phyloP scores from a whole-genome alignment of 2,113 vertebrate species.

The Heptranchias perlo region DNA sequence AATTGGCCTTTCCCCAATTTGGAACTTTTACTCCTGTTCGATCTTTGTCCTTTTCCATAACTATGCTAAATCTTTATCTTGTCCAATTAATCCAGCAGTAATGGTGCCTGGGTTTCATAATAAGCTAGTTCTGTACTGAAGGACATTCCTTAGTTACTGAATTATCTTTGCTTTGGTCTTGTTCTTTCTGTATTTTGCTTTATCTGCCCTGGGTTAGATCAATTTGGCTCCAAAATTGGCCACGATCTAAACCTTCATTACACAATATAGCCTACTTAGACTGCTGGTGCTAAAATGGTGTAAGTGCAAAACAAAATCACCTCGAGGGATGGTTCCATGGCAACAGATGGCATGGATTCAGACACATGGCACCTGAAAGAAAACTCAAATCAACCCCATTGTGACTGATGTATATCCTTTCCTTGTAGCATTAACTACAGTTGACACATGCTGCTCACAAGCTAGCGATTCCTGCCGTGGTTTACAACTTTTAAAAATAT shows the following conservation, averaged over 20 bases:
- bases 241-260: not conserved
- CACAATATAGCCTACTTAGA: not conserved
- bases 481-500: not conserved
- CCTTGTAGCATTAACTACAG: not conserved
- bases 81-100: not conserved
- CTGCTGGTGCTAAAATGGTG: not conserved
- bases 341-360: not conserved
- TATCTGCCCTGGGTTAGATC: not conserved
- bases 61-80: no score
- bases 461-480: not conserved
- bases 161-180: not conserved
- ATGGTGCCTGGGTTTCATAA: not conserved
- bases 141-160: not conserved
- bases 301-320: not conserved
- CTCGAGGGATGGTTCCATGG: not conserved
- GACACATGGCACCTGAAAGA: not conserved
- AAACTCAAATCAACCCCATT: not conserved
- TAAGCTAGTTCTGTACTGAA: not conserved
- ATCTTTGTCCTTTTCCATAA: no score
- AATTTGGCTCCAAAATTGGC: not conserved
- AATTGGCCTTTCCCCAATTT: no score
- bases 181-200: not conserved
- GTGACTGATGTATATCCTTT: not conserved
- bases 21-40: no score
- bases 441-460: not conserved